A percentile compares a stretch with the other conserved stretches of the same genome.
Conservation (phyloP, 1,140 invertebrate genomes). For the Andrena cerasifolii region DNA sequence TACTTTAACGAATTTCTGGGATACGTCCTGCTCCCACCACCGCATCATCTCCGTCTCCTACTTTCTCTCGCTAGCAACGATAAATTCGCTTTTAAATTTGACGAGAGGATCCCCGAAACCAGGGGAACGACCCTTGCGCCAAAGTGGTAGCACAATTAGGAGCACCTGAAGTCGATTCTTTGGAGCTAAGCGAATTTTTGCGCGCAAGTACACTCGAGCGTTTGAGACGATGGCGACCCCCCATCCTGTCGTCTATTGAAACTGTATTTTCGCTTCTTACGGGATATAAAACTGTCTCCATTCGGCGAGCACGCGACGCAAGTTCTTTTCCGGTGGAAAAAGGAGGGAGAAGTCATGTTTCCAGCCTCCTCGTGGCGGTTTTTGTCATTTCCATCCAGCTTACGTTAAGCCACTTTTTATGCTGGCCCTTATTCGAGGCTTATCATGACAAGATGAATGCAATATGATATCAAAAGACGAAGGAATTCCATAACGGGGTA, state of each 20-base stretch:
- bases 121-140: not conserved
- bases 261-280: conserved; percentile 47
- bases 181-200: not conserved
- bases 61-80: not conserved
- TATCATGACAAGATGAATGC: conserved; percentile 59
- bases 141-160: not conserved
- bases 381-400: conserved; percentile 63
- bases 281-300: conserved; percentile 20
- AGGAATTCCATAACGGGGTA: conserved; percentile 48
- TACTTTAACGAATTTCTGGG: conserved; percentile 20
- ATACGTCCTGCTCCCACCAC: not conserved
- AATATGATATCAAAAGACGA: conserved; percentile 57
- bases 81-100: not conserved
- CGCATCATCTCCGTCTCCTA: not conserved
- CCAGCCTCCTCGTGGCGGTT: not conserved
- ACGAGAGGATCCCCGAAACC: not conserved
- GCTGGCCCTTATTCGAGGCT: conserved; percentile 57
- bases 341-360: conserved; percentile 45
- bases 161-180: not conserved
- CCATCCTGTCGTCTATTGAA: not conserved
- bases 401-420: conserved; percentile 65
- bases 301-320: conserved; percentile 41
- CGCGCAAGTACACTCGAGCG: too few species aligned
- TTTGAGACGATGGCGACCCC: not conserved
- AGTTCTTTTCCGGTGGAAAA: not conserved